A percentile compares a stretch with the other conserved stretches of the same genome.
Evolutionary conservation across 2,113 vertebrate species (phyloP).

Genomic region (Clinocottus analis): DNA sequence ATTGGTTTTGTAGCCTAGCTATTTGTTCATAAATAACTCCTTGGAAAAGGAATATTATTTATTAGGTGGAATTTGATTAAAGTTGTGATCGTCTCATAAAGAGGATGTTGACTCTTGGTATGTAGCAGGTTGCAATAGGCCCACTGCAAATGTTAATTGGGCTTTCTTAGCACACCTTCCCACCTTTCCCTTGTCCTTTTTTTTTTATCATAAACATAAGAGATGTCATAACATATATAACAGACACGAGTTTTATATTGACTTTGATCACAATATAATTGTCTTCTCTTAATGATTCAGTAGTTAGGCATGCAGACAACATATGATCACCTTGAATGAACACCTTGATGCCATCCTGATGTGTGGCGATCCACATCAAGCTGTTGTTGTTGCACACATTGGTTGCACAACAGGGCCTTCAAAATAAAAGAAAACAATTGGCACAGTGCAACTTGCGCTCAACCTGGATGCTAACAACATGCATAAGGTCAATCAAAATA

Average conservation of each 20-base stretch:
- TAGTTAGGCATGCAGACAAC: neutral
- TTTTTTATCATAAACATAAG: neutral
- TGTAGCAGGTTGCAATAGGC: no score
- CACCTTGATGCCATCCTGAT: conserved; percentile 1
- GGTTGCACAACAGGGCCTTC: conserved; percentile 10
- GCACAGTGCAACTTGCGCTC: accelerated
- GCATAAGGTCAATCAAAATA: neutral
- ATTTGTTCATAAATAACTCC: neutral
- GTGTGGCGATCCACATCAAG: neutral
- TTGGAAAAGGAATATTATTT: neutral
- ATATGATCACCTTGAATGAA: neutral
- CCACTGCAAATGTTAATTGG: neutral
- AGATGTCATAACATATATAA: neutral
- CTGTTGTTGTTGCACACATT: neutral
- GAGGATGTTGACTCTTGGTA: neutral
- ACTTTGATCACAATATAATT: neutral
- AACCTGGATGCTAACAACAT: neutral
- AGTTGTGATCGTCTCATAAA: neutral
- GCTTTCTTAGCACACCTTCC: neutral
- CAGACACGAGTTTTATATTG: neutral
- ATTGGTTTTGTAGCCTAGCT: neutral
- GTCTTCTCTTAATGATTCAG: neutral
- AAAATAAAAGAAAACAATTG: conserved; percentile 45
- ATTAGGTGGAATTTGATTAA: neutral
- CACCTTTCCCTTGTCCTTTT: neutral